Percentiles rank a stretch among this genome's conserved stretches.
phyloP scores from a whole-genome alignment of 2,888 invertebrate genomes.

The Dynastes maya region DNA sequence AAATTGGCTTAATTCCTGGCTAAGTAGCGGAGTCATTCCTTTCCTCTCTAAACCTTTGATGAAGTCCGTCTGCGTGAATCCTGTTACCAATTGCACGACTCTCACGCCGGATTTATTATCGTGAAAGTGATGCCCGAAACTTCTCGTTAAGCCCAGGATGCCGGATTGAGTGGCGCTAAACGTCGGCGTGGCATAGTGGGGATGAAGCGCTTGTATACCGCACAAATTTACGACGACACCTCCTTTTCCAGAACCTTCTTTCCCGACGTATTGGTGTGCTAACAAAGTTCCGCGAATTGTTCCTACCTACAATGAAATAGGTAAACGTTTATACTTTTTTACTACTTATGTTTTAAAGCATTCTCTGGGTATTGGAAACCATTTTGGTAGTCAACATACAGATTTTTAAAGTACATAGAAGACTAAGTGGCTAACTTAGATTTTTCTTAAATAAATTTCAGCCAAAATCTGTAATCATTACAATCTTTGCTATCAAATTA shows the following conservation, averaged over 20 bases:
- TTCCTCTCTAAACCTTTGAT: slow-evolving; percentile 60
- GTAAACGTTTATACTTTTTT: too few relatives aligned
- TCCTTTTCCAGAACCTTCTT: slow-evolving; percentile 68
- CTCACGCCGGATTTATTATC: slow-evolving; percentile 65
- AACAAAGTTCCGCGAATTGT: slow-evolving; percentile 67
- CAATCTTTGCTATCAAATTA: too few relatives aligned
- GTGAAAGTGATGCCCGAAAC: slow-evolving; percentile 65
- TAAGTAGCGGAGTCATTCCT: slow-evolving; percentile 59
- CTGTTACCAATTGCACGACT: slow-evolving; percentile 68
- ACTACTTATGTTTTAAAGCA: too few relatives aligned
- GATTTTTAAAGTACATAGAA: too few relatives aligned
- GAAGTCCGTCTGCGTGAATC: slow-evolving; percentile 65
- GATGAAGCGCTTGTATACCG: slow-evolving; percentile 69
- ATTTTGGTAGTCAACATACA: too few relatives aligned
- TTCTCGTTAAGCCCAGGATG: slow-evolving; percentile 65
- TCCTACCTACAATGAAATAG: slow-evolving; percentile 62
- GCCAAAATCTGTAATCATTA: too few relatives aligned
- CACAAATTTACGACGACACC: slow-evolving; percentile 73
- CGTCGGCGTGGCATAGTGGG: slow-evolving; percentile 70
- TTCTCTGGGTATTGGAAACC: too few relatives aligned
- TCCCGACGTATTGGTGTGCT: slow-evolving; percentile 68
- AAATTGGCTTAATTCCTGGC: slow-evolving; percentile 56
- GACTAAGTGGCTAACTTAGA: too few relatives aligned
- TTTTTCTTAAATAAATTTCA: too few relatives aligned
- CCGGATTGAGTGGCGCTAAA: slow-evolving; percentile 69